These are phyloP conservation scores for Oreochromis tanganicae DNA, from an alignment of 2,113 vertebrate genomes.

Conservation along the genomic window DNA sequence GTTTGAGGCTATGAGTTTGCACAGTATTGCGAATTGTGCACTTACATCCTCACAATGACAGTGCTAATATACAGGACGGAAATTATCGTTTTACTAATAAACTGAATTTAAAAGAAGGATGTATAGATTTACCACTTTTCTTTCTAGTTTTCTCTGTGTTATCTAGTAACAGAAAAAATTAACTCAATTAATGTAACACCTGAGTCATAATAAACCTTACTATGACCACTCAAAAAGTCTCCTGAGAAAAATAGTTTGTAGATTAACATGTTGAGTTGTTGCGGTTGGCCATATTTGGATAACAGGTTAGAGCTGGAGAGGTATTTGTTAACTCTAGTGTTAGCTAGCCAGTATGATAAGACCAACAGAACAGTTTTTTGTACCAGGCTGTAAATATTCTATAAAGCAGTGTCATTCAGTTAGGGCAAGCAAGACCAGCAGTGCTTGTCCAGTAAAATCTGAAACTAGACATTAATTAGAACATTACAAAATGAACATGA, in stretches of 20 bases:
- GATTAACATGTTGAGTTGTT: background rate
- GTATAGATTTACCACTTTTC: background rate
- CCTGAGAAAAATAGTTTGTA: background rate
- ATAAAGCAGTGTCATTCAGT: background rate
- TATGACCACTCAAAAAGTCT: rapidly evolving
- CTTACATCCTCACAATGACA: background rate
- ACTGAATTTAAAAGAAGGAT: background rate
- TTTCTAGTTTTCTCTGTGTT: background rate
- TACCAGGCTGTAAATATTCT: background rate
- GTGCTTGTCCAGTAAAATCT: background rate
- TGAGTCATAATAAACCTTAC: background rate
- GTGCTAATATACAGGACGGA: background rate
- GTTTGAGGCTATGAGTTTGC: background rate
- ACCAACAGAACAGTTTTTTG: background rate
- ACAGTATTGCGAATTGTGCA: rapidly evolving
- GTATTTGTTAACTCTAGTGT: background rate
- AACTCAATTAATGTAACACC: background rate
- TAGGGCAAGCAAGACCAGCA: background rate
- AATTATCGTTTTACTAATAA: rapidly evolving
- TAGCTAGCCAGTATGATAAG: background rate
- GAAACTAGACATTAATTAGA: background rate
- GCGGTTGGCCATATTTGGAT: background rate
- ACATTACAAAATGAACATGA: background rate
- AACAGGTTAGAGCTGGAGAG: background rate
- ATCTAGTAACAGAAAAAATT: background rate